Conservation (phyloP, 2,797 vertebrate species). For the Brachyrhaphis roseni region DNA sequence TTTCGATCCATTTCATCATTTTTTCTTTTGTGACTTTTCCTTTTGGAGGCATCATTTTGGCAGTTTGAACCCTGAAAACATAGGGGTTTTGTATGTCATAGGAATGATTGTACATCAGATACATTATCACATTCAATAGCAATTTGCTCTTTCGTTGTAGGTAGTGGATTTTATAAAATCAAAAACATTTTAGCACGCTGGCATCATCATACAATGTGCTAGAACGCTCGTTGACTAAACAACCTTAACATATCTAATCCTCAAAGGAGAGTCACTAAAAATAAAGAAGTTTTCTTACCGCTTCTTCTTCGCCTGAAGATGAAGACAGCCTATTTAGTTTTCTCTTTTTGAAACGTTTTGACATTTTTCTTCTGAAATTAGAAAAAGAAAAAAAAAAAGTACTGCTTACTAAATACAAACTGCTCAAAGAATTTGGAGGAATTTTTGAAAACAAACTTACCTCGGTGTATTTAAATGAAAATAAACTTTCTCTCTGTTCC, state of each 20-base stretch:
- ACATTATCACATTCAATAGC: background rate
- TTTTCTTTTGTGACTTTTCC: constrained; percentile 10
- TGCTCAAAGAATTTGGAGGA: background rate
- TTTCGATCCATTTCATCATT: background rate
- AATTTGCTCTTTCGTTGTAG: background rate
- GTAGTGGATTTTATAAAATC: background rate
- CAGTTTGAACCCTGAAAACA: constrained; percentile 38
- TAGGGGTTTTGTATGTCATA: background rate
- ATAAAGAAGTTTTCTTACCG: constrained; percentile 69
- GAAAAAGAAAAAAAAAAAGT: background rate
- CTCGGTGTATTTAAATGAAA: background rate
- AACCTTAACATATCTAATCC: background rate
- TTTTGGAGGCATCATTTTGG: constrained; percentile 3
- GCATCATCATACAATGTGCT: background rate
- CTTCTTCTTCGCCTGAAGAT: constrained; percentile 66
- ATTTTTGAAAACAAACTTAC: background rate
- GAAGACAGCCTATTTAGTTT: constrained; percentile 59
- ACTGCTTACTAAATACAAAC: background rate
- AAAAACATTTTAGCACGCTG: background rate
- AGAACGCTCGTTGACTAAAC: background rate
- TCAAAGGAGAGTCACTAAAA: no score
- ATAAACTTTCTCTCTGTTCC: background rate
- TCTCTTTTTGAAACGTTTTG: constrained; percentile 78
- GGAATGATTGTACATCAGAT: background rate
- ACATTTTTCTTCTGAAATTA: constrained; percentile 46